Percentiles rank a stretch among this genome's conserved stretches.
phyloP scores from a whole-genome alignment of 2,797 vertebrate genomes.

The Sus cebifrons region DNA sequence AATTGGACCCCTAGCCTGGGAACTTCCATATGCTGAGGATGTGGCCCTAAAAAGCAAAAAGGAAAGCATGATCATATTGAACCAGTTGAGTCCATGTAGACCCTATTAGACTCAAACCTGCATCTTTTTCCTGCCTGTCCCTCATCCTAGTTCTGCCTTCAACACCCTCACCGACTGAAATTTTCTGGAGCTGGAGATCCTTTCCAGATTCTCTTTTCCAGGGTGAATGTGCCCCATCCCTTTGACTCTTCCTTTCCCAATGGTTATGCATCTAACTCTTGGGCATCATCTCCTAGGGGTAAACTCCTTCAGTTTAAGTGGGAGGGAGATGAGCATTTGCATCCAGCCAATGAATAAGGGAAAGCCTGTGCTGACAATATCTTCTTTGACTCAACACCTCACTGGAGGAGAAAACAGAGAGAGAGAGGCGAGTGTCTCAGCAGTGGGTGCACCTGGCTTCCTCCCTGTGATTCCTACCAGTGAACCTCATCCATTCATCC shows the following conservation, averaged over 20 bases:
- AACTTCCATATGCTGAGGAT: too few relatives aligned
- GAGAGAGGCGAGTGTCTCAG: neutral
- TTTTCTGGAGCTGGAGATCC: neutral
- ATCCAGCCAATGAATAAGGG: neutral
- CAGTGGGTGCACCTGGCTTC: neutral
- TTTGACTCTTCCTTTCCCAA: neutral
- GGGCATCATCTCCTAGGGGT: neutral
- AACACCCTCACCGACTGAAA: neutral
- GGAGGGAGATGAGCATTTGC: neutral
- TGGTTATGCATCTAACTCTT: neutral
- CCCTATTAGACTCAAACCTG: neutral
- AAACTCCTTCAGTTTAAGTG: neutral
- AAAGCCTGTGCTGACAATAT: neutral
- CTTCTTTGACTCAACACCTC: neutral
- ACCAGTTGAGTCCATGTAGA: neutral
- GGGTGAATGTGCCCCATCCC: neutral
- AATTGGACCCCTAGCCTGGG: too few relatives aligned
- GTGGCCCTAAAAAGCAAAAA: too few relatives aligned
- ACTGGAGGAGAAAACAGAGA: neutral
- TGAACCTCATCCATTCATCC: neutral
- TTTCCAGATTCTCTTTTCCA: neutral
- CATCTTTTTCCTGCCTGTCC: neutral
- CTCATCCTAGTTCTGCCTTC: neutral
- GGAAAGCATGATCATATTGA: rapidly evolving
- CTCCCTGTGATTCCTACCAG: neutral